phyloP scores from a whole-genome alignment of 2,113 vertebrate genomes.

The Nothocercus julius region DNA sequence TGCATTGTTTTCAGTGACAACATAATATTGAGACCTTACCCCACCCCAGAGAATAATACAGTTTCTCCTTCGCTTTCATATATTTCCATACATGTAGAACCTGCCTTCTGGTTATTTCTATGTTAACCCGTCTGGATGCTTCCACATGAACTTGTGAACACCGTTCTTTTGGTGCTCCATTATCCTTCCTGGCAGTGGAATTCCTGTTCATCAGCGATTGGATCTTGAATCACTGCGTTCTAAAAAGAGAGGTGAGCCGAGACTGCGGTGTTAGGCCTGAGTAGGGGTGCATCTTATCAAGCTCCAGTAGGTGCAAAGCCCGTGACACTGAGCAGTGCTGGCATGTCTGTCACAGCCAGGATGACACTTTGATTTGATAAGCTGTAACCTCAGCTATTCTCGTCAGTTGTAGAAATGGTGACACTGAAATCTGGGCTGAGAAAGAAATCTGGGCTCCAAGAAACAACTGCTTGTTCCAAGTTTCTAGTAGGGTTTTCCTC shows the following conservation, averaged over 20 bases:
- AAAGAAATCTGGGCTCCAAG: background rate
- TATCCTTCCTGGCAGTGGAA: background rate
- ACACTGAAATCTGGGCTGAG: background rate
- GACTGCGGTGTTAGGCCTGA: background rate
- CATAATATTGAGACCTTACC: conserved; percentile 23
- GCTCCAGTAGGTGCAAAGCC: conserved; percentile 65
- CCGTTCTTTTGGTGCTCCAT: background rate
- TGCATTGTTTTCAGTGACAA: conserved; percentile 31
- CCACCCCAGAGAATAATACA: background rate
- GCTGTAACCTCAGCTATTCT: conserved; percentile 40
- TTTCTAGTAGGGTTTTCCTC: background rate
- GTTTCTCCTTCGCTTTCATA: conserved; percentile 25
- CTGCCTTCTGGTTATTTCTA: background rate
- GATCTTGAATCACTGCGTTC: conserved; percentile 12
- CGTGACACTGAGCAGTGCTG: conserved; percentile 63
- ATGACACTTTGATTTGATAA: conserved; percentile 66
- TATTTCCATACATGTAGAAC: conserved; percentile 19
- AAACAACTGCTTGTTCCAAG: background rate
- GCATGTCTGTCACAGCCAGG: conserved; percentile 28
- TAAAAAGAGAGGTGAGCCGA: conserved; percentile 1
- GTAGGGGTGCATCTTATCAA: conserved; percentile 44
- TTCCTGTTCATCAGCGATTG: background rate
- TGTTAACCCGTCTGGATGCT: conserved; percentile 1
- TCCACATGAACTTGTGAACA: background rate
- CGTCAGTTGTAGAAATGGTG: background rate